Evolutionary conservation across 2,113 vertebrate genomes (phyloP), one percentile per base, ranked within the genome.

Genomic region (Labeo catla): DNA sequence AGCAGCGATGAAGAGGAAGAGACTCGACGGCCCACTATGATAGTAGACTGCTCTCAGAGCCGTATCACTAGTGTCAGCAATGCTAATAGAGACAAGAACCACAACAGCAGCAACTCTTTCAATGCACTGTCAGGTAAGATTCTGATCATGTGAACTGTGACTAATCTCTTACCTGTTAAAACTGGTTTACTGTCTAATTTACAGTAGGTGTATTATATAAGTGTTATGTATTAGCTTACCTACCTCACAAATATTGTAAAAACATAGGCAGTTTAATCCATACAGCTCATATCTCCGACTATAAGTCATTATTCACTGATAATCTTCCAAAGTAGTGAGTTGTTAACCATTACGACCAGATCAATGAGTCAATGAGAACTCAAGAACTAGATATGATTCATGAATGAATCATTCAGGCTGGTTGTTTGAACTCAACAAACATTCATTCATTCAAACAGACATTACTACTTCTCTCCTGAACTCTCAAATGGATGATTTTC

Each of bases 61-160:
- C 92, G 86, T 47, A 57, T 61, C 6, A 82, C 87, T 61, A n/a
- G 83, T 0, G 84, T 85, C 83, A 68, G 77, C 11, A 78, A 65
- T 0, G 81, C 12, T 85, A 36, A 7, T 1, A 19, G 88, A 85
- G 68, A 57, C 39, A 0, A 90, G 93, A 19, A 87, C 0, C 86
- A 92, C 1, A 90, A 89, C 81, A 91, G 80, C 84, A 92, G 93
- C 0, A 94, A 93, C 65, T 86, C 86, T 7, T 94, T 93, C 81
- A 95, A 95, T 86, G 91, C 94, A 0, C 88, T 95, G 47, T 95
- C 96, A 94, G 96, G 96, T 95, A 92, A 8, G 52, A 59, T 73
- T 72, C 68, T 84, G n/a, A 54, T 45, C 2, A 59, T 65, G 59
- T 61, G 9, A 61, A 73, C 21, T 73, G 63, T 34, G 12, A 66